Evolutionary conservation across 1,140 invertebrate species (phyloP).

Genomic region (Maniola jurtina): DNA sequence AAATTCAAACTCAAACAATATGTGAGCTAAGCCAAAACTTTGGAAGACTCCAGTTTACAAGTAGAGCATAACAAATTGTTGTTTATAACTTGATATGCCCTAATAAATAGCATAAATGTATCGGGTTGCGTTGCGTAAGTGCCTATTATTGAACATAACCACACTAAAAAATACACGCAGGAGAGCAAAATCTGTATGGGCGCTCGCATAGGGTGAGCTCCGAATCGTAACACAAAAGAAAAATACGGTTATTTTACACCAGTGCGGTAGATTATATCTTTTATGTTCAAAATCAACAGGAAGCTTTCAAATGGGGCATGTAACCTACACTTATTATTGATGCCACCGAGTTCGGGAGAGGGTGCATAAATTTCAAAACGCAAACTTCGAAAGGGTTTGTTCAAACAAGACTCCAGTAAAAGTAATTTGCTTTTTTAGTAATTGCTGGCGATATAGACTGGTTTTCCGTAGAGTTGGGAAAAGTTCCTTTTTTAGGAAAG

Average conservation of each 20-base stretch:
- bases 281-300: slow-evolving; percentile 77
- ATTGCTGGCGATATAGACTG: slow-evolving; percentile 33
- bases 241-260: slow-evolving; percentile 77
- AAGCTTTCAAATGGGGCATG: slow-evolving; percentile 75
- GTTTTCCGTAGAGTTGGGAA: slow-evolving; percentile 19
- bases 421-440: slow-evolving; percentile 64
- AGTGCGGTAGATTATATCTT: slow-evolving; percentile 77
- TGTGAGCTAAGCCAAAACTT: not conserved
- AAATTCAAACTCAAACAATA: too few relatives aligned
- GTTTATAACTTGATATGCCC: slow-evolving; percentile 26
- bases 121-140: slow-evolving; percentile 42
- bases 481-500: slow-evolving; percentile 12
- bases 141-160: slow-evolving; percentile 47
- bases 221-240: slow-evolving; percentile 73
- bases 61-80: slow-evolving; percentile 17
- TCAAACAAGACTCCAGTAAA: slow-evolving; percentile 50
- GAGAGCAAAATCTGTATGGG: slow-evolving; percentile 50
- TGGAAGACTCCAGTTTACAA: not conserved
- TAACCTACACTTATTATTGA: slow-evolving; percentile 77
- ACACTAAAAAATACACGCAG: slow-evolving; percentile 38
- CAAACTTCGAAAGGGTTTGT: slow-evolving; percentile 67
- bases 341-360: slow-evolving; percentile 52
- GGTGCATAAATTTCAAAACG: slow-evolving; percentile 74
- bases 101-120: slow-evolving; percentile 34
- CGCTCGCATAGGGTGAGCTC: slow-evolving; percentile 54